Base-by-base conservation (phyloP, 2,797 vertebrate species). In the Apogon hyalosoma region DNA sequence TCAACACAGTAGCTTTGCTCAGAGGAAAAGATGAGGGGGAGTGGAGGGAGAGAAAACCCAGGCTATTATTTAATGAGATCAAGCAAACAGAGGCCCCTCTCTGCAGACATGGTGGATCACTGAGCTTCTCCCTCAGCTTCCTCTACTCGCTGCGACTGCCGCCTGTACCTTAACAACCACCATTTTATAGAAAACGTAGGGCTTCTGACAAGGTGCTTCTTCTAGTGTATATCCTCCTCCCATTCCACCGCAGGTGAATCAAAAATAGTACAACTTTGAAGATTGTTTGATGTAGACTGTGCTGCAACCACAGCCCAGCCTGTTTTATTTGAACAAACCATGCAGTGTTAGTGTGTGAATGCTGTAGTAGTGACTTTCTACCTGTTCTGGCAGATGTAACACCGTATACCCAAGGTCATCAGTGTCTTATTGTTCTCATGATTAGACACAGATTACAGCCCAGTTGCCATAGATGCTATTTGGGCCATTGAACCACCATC, bases 11-110 rank as follows among this genome's bases (percentile, higher is more conserved):
- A 41, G 57, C 73, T 60, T 63, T 14, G n/a, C 59, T 64, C n/a
- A 3, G 24, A 59, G 45, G 54, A 63, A 56, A 56, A 21, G 12
- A 33, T 66, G 16, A 40, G 5, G 47, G 11, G 21, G 31, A 21
- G 49, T 39, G 43, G 33, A 46, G 24, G 57, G 51, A 62, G 61
- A 63, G 33, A 63, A 68, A 73, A 63, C 59, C n/a, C 0, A 2
- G 38, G 63, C 75, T 80, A 69, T 78, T 89, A 79, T 87, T 91
- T 82, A 87, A 86, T 80, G 69, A 87, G 78, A 86, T 90, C 66
- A 72, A 83, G 80, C 76, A 86, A 82, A 87, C 75, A 78, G 43
- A 47, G 58, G 49, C 13, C 28, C 21, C 40, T 61, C 50, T 58
- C 65, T 49, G 41, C 63, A 62, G 63, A 56, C 41, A 15, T 48